Conservation (phyloP, 2,797 vertebrate genomes). For the Pseudocheirus occidentalis region DNA sequence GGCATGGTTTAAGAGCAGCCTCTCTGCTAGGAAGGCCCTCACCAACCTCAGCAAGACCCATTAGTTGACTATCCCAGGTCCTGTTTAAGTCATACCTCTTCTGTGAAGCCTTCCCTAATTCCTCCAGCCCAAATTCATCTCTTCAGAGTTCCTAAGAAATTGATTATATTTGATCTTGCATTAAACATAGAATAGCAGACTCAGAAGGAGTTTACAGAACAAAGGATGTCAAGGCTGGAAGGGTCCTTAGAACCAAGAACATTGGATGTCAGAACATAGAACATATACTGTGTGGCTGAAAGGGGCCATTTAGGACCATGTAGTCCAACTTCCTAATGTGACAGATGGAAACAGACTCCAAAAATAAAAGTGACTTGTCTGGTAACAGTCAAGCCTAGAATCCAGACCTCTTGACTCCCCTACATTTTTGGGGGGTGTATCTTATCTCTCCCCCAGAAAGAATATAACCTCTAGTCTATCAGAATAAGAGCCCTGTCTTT, state of each 20-base stretch:
- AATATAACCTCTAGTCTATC: not conserved
- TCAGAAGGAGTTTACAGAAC: not conserved
- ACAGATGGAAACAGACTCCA: constrained; percentile 3
- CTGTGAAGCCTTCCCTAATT: not conserved
- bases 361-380: not conserved
- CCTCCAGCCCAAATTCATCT: not conserved
- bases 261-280: not conserved
- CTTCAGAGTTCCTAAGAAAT: not conserved
- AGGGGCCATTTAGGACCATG: not conserved
- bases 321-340: not conserved
- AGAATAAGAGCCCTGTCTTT: not conserved
- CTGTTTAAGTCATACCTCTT: not conserved
- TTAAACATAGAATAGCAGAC: not conserved
- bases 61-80: not conserved
- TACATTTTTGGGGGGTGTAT: not conserved
- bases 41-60: not conserved
- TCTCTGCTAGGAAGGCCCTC: not conserved
- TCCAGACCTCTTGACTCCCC: not conserved
- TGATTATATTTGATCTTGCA: not conserved
- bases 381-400: not conserved
- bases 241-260: not conserved
- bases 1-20: not conserved
- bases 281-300: not conserved
- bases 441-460: not conserved
- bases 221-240: not conserved